phyloP scores from a whole-genome alignment of 2,888 invertebrate genomes.

The Theretra japonica region DNA sequence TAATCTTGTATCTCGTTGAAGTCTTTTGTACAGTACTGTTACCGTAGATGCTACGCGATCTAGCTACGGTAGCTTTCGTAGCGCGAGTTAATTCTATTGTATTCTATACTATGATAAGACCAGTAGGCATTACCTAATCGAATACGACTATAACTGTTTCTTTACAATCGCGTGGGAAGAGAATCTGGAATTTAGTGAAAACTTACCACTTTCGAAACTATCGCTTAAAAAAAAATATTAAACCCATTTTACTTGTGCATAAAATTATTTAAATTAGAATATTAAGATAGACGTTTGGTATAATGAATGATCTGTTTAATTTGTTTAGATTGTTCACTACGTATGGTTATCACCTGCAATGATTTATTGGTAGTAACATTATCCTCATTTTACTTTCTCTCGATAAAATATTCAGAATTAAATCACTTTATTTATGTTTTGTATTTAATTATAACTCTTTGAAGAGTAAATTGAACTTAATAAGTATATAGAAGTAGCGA shows the following conservation, averaged over 20 bases:
- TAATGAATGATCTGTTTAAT: not conserved
- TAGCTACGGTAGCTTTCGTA: slow-evolving; percentile 50
- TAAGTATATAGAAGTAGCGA: not conserved
- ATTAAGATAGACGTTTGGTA: not conserved
- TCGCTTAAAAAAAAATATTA: not conserved
- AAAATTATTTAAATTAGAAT: slow-evolving; percentile 10
- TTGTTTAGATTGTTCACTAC: not conserved
- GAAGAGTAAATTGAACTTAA: not conserved
- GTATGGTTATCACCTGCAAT: not conserved
- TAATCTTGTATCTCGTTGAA: slow-evolving; percentile 46
- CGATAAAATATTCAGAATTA: not conserved
- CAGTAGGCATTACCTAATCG: no score
- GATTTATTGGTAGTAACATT: slow-evolving; percentile 8
- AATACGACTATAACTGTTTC: no score
- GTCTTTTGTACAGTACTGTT: slow-evolving; percentile 47
- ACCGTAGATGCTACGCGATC: slow-evolving; percentile 53
- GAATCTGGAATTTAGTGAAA: not conserved
- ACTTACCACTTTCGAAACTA: slow-evolving; percentile 17
- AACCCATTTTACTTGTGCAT: not conserved
- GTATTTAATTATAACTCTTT: not conserved
- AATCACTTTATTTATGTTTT: not conserved
- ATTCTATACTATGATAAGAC: not conserved
- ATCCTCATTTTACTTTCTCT: not conserved
- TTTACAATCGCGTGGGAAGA: not conserved
- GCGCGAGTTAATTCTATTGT: slow-evolving; percentile 34